Conservation (phyloP, 2,797 vertebrate genomes). For the Pyrocephalus nanus region DNA sequence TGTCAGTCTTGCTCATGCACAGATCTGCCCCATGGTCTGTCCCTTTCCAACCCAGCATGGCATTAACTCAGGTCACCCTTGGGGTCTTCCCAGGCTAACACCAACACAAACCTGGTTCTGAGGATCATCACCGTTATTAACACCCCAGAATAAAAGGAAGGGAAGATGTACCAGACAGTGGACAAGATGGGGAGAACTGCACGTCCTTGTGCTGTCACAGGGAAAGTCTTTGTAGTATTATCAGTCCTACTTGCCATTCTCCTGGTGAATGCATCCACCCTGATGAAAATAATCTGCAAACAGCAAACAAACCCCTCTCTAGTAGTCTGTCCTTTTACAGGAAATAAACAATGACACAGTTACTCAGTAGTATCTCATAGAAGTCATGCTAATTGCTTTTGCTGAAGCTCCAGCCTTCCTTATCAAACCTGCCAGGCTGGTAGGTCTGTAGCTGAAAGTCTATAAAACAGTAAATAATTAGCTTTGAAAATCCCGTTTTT, state of each 20-base stretch:
- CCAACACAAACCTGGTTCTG: neutral
- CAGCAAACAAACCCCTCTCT: neutral
- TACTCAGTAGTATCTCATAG: neutral
- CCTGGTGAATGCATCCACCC: neutral
- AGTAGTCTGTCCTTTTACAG: neutral
- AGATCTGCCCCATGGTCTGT: fast-evolving
- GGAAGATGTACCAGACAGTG: neutral
- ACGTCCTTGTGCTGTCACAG: neutral
- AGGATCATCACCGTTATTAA: neutral
- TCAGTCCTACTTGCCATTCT: neutral
- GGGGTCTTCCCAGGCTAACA: neutral
- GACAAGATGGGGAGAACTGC: neutral
- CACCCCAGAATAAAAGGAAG: neutral
- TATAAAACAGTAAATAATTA: slow-evolving; percentile 6
- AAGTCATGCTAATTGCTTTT: neutral
- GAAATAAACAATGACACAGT: slow-evolving; percentile 9
- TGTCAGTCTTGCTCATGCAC: neutral
- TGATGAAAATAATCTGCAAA: neutral
- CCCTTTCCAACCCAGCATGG: neutral
- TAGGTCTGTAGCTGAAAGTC: neutral
- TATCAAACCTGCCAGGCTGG: slow-evolving; percentile 28
- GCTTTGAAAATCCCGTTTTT: neutral
- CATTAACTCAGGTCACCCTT: neutral
- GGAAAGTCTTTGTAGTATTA: neutral
- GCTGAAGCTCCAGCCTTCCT: neutral